These are phyloP conservation scores for Argentina silus DNA, from an alignment of 2,797 vertebrate genomes.

Conservation along the genomic window DNA sequence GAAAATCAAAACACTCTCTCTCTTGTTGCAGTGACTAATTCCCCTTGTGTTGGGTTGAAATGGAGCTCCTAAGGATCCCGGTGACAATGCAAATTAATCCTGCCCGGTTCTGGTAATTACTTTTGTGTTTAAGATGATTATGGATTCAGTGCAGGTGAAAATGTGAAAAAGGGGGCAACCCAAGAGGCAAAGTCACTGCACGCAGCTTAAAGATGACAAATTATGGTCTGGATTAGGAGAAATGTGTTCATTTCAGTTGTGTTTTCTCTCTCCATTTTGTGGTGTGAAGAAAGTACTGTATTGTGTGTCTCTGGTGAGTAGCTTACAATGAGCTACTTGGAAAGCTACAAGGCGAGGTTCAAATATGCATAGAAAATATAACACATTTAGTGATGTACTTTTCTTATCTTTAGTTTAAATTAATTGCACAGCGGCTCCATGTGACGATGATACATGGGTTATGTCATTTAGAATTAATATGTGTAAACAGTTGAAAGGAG, in stretches of 20 bases:
- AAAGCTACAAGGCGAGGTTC: no score
- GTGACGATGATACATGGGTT: not conserved
- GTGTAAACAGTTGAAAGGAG: not conserved
- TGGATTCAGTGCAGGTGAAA: slow-evolving; percentile 36
- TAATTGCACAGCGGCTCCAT: no score
- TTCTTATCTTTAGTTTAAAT: no score
- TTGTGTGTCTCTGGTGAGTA: no score
- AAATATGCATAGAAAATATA: no score
- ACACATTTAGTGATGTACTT: no score
- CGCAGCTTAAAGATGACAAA: no score
- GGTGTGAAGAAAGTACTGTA: no score
- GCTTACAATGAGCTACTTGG: no score
- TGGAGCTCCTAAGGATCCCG: slow-evolving; percentile 47
- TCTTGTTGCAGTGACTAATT: slow-evolving; percentile 46
- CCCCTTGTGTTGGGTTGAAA: slow-evolving; percentile 55
- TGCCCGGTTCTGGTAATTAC: slow-evolving; percentile 46
- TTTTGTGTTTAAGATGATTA: slow-evolving; percentile 45
- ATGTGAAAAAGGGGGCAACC: slow-evolving; percentile 34
- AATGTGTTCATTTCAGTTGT: not conserved
- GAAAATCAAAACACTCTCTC: slow-evolving; percentile 71
- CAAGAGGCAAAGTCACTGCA: not conserved
- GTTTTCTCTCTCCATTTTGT: no score
- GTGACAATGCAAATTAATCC: slow-evolving; percentile 56
- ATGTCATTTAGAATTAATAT: not conserved
- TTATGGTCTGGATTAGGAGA: not conserved